phyloP scores from a whole-genome alignment of 2,888 invertebrate species.

The Trachelus iudaicus region DNA sequence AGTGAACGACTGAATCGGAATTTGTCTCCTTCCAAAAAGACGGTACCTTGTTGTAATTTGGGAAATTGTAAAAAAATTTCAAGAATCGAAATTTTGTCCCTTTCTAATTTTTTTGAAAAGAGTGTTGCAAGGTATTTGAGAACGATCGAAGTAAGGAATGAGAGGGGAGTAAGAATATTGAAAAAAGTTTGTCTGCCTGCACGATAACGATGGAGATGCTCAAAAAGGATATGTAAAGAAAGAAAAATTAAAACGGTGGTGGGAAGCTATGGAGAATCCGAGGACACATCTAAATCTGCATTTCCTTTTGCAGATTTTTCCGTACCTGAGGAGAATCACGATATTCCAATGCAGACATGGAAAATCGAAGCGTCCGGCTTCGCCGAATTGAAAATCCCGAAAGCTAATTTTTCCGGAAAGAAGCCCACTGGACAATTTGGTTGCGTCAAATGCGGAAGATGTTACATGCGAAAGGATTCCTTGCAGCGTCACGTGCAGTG shows the following conservation, averaged over 20 bases:
- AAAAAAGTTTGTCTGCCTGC: background rate
- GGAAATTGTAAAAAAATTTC: background rate
- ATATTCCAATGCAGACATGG: conserved; percentile 48
- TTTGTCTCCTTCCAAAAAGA: background rate
- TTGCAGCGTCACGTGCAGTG: conserved; percentile 70
- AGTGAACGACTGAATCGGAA: background rate
- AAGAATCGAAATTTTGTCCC: background rate
- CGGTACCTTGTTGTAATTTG: background rate
- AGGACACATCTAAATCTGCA: conserved; percentile 16
- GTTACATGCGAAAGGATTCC: conserved; percentile 72
- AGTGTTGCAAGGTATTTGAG: background rate
- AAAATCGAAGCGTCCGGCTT: conserved; percentile 36
- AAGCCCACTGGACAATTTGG: conserved; percentile 64
- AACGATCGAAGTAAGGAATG: background rate
- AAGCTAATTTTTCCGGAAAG: conserved; percentile 42
- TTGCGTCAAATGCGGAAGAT: conserved; percentile 70
- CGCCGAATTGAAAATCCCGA: conserved; percentile 53
- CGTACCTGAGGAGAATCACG: conserved; percentile 38
- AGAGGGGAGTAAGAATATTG: background rate
- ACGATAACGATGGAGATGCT: background rate
- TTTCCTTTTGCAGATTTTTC: conserved; percentile 47
- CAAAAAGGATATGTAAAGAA: background rate
- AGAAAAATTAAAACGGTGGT: background rate
- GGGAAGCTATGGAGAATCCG: background rate
- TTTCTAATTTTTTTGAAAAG: background rate